A percentile compares a stretch with the other conserved stretches of the same genome.
phyloP scores from a whole-genome alignment of 2,797 vertebrate species.

The Hydrolagus colliei region DNA sequence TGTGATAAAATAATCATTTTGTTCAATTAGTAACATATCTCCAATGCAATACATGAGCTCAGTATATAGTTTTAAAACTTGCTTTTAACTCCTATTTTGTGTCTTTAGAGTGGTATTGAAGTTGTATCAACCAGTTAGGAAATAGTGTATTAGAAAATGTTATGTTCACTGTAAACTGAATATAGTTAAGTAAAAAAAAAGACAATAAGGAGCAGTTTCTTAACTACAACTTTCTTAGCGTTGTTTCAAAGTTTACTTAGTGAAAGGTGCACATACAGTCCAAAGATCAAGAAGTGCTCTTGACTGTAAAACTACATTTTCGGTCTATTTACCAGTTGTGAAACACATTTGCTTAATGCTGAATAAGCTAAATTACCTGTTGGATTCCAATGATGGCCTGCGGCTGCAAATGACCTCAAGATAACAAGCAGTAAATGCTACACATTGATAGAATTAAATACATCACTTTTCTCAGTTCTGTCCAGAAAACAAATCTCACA shows the following conservation, averaged over 20 bases:
- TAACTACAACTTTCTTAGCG: too few species aligned
- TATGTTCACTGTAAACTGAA: background rate
- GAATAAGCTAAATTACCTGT: background rate
- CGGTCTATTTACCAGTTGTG: background rate
- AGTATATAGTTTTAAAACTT: background rate
- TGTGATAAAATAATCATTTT: too few species aligned
- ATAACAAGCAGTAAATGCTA: background rate
- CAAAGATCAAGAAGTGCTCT: slow-evolving; percentile 30
- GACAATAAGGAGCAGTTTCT: too few species aligned
- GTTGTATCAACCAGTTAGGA: background rate
- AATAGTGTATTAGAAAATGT: background rate
- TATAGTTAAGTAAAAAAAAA: background rate
- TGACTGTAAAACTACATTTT: slow-evolving; percentile 31
- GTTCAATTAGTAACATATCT: too few species aligned
- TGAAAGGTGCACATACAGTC: background rate
- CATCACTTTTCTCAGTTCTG: background rate
- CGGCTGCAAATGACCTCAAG: background rate
- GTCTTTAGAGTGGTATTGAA: background rate
- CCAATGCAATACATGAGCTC: too few species aligned
- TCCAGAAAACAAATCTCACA: background rate
- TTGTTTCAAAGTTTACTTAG: background rate
- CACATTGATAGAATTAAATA: background rate
- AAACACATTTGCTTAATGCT: background rate
- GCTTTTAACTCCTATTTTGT: background rate
- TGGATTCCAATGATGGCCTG: background rate